Percentiles rank a stretch among this genome's conserved stretches.
Conservation (phyloP, 2,888 invertebrate genomes). For the Epiblema foenella region DNA sequence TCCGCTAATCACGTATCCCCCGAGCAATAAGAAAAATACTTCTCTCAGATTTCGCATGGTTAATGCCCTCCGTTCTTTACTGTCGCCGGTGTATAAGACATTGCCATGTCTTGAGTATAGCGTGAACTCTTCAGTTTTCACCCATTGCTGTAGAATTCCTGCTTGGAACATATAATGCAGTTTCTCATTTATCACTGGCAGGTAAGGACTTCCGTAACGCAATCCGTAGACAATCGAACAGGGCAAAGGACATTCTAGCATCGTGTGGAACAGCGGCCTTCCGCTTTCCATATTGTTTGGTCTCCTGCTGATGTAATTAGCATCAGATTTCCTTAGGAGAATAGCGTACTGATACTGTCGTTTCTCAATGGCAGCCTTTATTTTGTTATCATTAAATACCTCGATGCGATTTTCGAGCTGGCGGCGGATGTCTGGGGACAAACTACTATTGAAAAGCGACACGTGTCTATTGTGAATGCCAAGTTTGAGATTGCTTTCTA, state of each 20-base stretch:
- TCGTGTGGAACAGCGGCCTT: constrained; percentile 77
- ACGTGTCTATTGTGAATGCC: constrained; percentile 71
- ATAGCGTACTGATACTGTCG: constrained; percentile 78
- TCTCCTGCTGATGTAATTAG: constrained; percentile 62
- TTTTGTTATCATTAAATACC: constrained; percentile 68
- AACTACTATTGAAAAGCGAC: constrained; percentile 66
- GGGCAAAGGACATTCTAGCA: constrained; percentile 82
- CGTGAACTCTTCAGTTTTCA: constrained; percentile 62
- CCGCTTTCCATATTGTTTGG: constrained; percentile 67
- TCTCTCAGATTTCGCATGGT: constrained; percentile 75
- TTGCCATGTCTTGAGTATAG: constrained; percentile 53
- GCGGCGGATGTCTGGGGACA: constrained; percentile 53
- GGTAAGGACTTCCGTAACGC: constrained; percentile 85
- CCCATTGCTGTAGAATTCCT: constrained; percentile 79
- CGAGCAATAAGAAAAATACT: constrained; percentile 68
- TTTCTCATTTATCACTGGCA: constrained; percentile 75
- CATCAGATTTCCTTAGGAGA: constrained; percentile 77
- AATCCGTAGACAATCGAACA: constrained; percentile 83
- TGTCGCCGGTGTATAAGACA: constrained; percentile 50
- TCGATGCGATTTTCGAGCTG: constrained; percentile 65
- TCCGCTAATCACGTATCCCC: constrained; percentile 62
- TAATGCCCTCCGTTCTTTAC: constrained; percentile 69
- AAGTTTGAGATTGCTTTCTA: constrained; percentile 65
- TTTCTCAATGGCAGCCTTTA: constrained; percentile 65
- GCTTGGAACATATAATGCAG: constrained; percentile 77